Evolutionary conservation across 2,797 vertebrate genomes (phyloP).

Genomic region (Platalea minor): DNA sequence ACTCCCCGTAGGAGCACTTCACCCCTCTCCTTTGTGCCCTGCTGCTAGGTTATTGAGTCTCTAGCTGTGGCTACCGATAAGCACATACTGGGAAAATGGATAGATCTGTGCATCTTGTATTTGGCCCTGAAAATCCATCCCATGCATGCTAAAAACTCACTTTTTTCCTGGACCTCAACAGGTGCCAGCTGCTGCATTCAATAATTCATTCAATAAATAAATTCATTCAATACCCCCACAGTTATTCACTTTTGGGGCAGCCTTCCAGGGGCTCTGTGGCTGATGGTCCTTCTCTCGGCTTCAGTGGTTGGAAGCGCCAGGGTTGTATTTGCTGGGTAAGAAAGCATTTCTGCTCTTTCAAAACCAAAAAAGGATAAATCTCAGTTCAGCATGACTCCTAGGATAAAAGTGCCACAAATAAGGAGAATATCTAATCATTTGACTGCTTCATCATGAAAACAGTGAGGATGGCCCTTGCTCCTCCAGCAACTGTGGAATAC

Average conservation of each 20-base stretch:
- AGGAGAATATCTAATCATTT: not conserved
- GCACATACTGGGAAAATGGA: not conserved
- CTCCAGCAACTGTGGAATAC: not conserved
- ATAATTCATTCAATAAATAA: no score
- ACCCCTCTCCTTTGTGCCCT: not conserved
- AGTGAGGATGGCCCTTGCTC: not conserved
- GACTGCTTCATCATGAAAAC: not conserved
- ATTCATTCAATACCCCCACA: not conserved
- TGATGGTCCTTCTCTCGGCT: not conserved
- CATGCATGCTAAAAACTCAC: accelerated
- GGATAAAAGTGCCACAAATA: not conserved
- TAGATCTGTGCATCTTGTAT: not conserved
- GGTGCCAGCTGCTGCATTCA: not conserved
- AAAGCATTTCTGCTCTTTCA: not conserved
- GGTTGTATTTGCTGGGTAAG: not conserved
- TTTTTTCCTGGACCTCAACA: not conserved
- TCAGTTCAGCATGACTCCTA: not conserved
- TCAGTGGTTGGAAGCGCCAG: not conserved
- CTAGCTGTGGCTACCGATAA: not conserved
- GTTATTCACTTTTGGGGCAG: not conserved
- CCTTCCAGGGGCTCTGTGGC: not conserved
- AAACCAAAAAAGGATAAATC: not conserved
- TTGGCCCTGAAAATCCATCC: not conserved
- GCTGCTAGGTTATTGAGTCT: not conserved
- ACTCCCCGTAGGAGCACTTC: not conserved